Percentiles rank a stretch among this genome's conserved stretches.
These are phyloP conservation scores for Gymnosoma rotundatum DNA, from an alignment of 2,888 invertebrate species.

Conservation along the genomic window DNA sequence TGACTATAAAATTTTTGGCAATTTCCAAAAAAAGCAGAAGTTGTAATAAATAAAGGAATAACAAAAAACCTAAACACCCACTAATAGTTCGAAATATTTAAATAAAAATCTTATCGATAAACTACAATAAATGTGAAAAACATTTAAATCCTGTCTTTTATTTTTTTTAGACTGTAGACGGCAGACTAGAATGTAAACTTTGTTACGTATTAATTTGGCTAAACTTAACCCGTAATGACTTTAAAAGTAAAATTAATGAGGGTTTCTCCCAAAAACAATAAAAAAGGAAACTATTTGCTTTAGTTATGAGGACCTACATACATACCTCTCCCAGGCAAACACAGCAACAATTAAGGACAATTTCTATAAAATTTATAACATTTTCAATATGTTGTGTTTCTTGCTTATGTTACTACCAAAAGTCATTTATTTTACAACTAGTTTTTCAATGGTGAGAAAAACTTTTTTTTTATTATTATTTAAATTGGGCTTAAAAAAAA, in stretches of 20 bases:
- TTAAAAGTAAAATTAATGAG: constrained; percentile 83
- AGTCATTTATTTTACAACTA: constrained; percentile 24
- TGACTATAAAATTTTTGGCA: constrained; percentile 36
- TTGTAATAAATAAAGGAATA: constrained; percentile 30
- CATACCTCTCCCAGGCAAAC: not conserved
- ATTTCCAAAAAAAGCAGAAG: not conserved
- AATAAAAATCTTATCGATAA: constrained; percentile 73
- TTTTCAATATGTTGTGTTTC: constrained; percentile 61
- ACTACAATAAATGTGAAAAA: constrained; percentile 70
- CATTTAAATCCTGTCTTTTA: constrained; percentile 64
- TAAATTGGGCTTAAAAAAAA: constrained; percentile 32
- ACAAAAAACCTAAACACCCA: constrained; percentile 67
- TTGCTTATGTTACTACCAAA: constrained; percentile 26
- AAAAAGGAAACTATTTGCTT: constrained; percentile 65
- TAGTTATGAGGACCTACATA: constrained; percentile 35
- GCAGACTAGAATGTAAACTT: constrained; percentile 69
- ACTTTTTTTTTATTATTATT: constrained; percentile 24
- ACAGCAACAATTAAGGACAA: constrained; percentile 62
- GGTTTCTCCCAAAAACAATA: constrained; percentile 74
- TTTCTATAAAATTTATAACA: constrained; percentile 64
- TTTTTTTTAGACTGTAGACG: constrained; percentile 53
- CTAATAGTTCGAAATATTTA: constrained; percentile 77
- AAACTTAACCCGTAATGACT: constrained; percentile 82
- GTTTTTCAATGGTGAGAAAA: constrained; percentile 42
- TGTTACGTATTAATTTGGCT: constrained; percentile 82